Base-by-base conservation (phyloP, 2,888 invertebrate species). In the Zygogramma bicolorata region DNA sequence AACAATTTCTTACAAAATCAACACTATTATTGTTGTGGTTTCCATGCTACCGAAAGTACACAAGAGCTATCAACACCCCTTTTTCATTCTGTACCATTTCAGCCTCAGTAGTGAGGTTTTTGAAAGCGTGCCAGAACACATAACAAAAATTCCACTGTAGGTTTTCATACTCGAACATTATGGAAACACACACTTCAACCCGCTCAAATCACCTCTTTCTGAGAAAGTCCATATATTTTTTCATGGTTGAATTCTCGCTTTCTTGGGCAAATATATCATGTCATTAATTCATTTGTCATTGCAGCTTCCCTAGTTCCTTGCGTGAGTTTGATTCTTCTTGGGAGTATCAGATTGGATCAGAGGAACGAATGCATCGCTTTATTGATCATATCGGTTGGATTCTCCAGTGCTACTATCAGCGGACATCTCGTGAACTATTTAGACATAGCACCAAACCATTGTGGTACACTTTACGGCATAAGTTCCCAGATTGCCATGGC, bases 391-490 rank as follows among this genome's bases (percentile, higher is more conserved):
- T 92, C 95, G 0, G 93, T 94, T 0, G 92, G 93, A 0, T 89
- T 93, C 1, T 94, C 94, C 79, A 91, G 93, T 0, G 92, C 92
- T 2, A 91, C 92, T 65, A 94, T 92, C 78, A 91, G 93, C 61
- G 95, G 95, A 2, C 93, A 92, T 83, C 90, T 92, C 89, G 89
- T 91, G 20, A 95, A 95, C 76, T 95, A 95, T 82, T 93, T 96
- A 76, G 95, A 95, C 87, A 87, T 96, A 63, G 93, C 95, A 4
- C 95, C 95, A 0, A 94, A 94, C 85, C 94, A 93, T 84, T 94
- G 95, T 3, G 95, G 95, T 34, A 92, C 93, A 0, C 86, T 95
- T 78, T 94, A 95, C 94, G 95, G 95, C 6, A 91, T 95, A 79
- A 94, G 94, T 1, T 95, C 95, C 83, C 92, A 93, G 5, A 87